Percentiles rank a stretch among this genome's conserved stretches.
phyloP scores from a whole-genome alignment of 1,140 invertebrate species.

The Pseudachorutes palmiensis region DNA sequence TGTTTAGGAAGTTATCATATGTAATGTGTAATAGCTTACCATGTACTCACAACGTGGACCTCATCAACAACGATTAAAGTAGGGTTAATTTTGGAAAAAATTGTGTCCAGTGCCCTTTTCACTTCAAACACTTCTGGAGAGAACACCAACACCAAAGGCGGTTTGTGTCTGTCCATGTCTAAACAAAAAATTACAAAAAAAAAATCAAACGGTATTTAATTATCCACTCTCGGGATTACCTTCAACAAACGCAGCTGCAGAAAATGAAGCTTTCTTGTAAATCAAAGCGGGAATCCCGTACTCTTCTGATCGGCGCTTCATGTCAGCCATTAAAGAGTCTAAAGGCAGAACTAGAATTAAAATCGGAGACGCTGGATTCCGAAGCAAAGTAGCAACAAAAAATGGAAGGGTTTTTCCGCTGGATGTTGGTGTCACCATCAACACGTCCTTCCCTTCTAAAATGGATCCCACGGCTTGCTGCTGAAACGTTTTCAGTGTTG shows the following conservation, averaged over 20 bases:
- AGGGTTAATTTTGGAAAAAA: neutral
- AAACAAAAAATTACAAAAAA: neutral
- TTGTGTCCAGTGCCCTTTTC: neutral
- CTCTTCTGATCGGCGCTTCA: neutral
- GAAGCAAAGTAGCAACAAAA: neutral
- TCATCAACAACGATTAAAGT: neutral
- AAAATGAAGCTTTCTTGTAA: neutral
- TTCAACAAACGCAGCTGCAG: neutral
- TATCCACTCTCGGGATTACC: too few species aligned
- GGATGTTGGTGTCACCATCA: neutral
- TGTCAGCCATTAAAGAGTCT: neutral
- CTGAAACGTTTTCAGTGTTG: neutral
- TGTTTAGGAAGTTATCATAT: neutral
- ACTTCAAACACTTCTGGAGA: neutral
- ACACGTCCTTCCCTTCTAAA: neutral
- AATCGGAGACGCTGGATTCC: neutral
- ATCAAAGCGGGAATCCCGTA: neutral
- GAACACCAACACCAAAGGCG: neutral
- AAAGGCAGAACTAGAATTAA: neutral
- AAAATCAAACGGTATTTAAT: neutral
- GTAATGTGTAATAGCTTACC: neutral
- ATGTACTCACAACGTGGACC: neutral
- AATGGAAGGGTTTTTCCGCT: neutral
- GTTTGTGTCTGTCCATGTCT: neutral
- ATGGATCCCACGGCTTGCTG: neutral